Evolutionary conservation across 1,140 invertebrate genomes (phyloP).

Genomic region (Chymomyza costata): DNA sequence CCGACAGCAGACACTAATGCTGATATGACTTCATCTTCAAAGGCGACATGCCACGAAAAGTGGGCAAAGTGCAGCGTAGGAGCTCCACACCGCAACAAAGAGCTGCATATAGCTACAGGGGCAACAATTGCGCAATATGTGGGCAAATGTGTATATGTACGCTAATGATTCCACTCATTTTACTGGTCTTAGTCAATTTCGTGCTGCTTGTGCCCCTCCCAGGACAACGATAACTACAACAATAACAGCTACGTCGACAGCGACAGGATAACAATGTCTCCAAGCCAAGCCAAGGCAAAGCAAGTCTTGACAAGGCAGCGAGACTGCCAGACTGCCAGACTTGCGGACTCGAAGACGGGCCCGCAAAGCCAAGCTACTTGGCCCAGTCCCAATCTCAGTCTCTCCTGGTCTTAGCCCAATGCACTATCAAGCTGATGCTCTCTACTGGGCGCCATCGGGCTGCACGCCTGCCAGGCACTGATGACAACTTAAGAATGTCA

Average conservation of each 20-base stretch:
- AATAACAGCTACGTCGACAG: slow-evolving; percentile 22
- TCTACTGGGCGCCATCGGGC: slow-evolving; percentile 14
- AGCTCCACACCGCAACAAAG: slow-evolving; percentile 1
- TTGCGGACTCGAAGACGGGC: slow-evolving; percentile 11
- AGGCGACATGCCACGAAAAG: slow-evolving; percentile 50
- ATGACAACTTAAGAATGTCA: slow-evolving; percentile 73
- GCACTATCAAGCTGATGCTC: no score
- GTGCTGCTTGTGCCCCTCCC: slow-evolving; percentile 47
- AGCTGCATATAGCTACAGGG: slow-evolving; percentile 13
- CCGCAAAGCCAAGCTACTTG: slow-evolving; percentile 38
- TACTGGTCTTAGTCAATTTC: slow-evolving; percentile 67
- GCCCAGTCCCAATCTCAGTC: slow-evolving; percentile 20
- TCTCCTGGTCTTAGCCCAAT: no score
- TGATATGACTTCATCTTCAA: slow-evolving; percentile 65
- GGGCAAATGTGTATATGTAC: slow-evolving; percentile 31
- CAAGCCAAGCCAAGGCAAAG: slow-evolving; percentile 20
- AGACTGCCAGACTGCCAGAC: not conserved
- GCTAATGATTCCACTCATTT: slow-evolving; percentile 72
- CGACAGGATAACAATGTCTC: slow-evolving; percentile 56
- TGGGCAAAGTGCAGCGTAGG: slow-evolving; percentile 8
- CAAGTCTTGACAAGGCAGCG: not conserved
- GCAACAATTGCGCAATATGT: slow-evolving; percentile 62
- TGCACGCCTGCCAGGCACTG: slow-evolving; percentile 46
- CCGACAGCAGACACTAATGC: slow-evolving; percentile 58
- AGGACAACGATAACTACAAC: slow-evolving; percentile 14